These are phyloP conservation scores for Lamellibrachia satsuma DNA, from an alignment of 2,888 invertebrate genomes.

Conservation along the genomic window DNA sequence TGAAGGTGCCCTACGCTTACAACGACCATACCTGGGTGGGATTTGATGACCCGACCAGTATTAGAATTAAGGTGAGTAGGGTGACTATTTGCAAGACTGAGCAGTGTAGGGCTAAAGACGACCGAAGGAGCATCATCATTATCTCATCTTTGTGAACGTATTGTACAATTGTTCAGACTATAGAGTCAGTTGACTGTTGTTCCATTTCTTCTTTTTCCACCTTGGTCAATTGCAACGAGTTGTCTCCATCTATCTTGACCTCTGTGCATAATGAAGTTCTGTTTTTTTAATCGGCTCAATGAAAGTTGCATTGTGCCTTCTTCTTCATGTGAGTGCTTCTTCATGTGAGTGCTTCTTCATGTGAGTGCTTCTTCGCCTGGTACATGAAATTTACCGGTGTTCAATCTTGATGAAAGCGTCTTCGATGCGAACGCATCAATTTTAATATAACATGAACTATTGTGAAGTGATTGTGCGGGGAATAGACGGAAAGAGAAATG, in stretches of 20 bases:
- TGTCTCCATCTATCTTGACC: no score
- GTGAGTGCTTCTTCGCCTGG: no score
- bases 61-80: neutral
- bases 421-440: neutral
- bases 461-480: neutral
- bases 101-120: neutral
- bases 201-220: no score
- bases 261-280: no score
- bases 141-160: no score
- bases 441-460: neutral
- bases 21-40: neutral
- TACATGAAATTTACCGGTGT: no score
- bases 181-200: no score
- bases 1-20: neutral
- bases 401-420: no score
- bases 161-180: neutral
- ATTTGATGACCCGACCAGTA: neutral
- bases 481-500: neutral
- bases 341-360: neutral
- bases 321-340: neutral
- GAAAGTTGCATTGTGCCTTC: neutral
- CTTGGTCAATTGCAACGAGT: no score
- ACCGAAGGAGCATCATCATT: neutral
- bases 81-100: neutral
- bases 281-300: neutral